Evolutionary conservation across 2,113 vertebrate species (phyloP).

Genomic region (Myotis lucifugus): DNA sequence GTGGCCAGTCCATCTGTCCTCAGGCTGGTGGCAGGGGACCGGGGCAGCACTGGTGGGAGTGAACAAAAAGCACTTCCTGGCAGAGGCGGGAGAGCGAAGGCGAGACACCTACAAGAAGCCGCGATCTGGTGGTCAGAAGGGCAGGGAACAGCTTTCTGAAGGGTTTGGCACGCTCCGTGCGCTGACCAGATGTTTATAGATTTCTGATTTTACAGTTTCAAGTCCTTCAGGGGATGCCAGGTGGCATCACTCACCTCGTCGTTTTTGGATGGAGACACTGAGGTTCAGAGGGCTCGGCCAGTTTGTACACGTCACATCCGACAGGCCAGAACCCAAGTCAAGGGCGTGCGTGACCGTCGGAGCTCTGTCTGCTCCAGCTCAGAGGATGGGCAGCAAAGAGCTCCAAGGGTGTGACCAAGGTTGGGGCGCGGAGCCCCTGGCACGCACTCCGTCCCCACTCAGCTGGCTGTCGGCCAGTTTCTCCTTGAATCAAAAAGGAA

Average conservation of each 20-base stretch:
- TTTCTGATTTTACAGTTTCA: neutral
- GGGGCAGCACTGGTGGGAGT: neutral
- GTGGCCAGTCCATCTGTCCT: neutral
- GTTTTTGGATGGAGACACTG: neutral
- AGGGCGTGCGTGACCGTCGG: neutral
- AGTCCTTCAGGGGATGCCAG: neutral
- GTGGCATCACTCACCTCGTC: neutral
- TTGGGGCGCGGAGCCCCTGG: neutral
- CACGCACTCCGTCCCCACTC: neutral
- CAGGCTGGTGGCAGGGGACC: neutral
- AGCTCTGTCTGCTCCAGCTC: neutral
- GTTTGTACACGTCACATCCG: neutral
- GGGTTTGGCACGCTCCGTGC: neutral
- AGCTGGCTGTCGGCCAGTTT: constrained; percentile 51
- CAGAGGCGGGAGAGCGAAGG: neutral
- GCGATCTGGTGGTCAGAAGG: neutral
- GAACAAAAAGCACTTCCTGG: neutral
- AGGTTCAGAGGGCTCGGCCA: neutral
- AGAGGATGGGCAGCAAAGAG: neutral
- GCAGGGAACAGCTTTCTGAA: neutral
- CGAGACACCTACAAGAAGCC: neutral
- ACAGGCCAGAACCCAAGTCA: neutral
- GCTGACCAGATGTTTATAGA: neutral
- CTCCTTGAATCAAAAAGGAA: constrained; percentile 57
- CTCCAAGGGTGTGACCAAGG: too few relatives aligned